A percentile compares a stretch with the other conserved stretches of the same genome.
phyloP scores from a whole-genome alignment of 1,140 invertebrate species.

The Cyphomyrmex costatus region DNA sequence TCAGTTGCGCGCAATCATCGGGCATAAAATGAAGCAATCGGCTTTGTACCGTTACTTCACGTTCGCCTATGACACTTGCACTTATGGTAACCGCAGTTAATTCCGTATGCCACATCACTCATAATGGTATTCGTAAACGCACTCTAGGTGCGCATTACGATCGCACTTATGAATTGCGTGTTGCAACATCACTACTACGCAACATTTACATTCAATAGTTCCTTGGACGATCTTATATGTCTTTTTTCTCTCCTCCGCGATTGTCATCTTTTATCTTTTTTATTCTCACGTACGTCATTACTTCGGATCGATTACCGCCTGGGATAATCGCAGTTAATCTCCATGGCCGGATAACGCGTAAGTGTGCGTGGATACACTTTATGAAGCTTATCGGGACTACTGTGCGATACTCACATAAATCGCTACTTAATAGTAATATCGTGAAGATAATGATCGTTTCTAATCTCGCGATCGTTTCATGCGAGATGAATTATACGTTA shows the following conservation, averaged over 20 bases:
- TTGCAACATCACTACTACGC: slow-evolving; percentile 28
- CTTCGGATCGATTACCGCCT: slow-evolving; percentile 30
- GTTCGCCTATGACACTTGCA: slow-evolving; percentile 52
- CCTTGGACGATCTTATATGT: neutral
- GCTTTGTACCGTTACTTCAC: slow-evolving; percentile 22
- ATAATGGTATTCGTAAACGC: slow-evolving; percentile 54
- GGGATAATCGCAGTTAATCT: slow-evolving; percentile 41
- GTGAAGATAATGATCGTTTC: neutral
- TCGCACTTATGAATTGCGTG: slow-evolving; percentile 32
- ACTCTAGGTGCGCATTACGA: slow-evolving; percentile 44
- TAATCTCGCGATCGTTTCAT: neutral
- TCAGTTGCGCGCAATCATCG: slow-evolving; percentile 23
- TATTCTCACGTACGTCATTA: neutral
- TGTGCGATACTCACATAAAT: slow-evolving; percentile 40
- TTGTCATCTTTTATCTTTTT: neutral
- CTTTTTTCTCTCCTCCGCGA: slow-evolving; percentile 19
- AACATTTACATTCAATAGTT: slow-evolving; percentile 58
- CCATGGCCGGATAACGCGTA: neutral
- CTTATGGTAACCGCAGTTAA: slow-evolving; percentile 52
- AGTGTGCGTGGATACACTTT: slow-evolving; percentile 32
- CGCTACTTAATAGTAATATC: slow-evolving; percentile 28
- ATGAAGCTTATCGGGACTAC: slow-evolving; percentile 31
- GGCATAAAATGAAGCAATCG: slow-evolving; percentile 54
- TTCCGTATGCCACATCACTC: slow-evolving; percentile 42
- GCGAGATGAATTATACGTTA: neutral